These are phyloP conservation scores for Thryonomys swinderianus DNA, from an alignment of 2,113 vertebrate genomes.

Conservation along the genomic window DNA sequence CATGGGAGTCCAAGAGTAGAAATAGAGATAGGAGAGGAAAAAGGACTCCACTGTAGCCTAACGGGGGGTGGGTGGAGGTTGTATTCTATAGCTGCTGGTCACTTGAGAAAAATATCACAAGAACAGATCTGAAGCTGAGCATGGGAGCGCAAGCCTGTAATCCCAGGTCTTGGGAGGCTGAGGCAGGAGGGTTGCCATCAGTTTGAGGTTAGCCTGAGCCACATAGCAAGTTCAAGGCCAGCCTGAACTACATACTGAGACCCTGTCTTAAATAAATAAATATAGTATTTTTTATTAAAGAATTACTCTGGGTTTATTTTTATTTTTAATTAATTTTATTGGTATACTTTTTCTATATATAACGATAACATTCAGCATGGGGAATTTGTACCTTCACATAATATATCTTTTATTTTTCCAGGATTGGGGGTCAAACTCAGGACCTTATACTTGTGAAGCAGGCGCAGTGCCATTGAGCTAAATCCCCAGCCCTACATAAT, in stretches of 20 bases:
- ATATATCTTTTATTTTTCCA: too few species aligned
- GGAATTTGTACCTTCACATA: background rate
- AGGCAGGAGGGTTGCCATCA: background rate
- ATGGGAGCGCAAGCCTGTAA: background rate
- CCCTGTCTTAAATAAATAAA: background rate
- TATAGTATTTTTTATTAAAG: background rate
- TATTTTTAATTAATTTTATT: background rate
- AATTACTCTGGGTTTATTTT: background rate
- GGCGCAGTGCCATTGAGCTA: too few species aligned
- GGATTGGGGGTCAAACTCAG: too few species aligned
- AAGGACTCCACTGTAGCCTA: background rate
- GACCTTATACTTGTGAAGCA: too few species aligned
- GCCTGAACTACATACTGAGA: background rate
- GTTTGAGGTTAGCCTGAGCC: background rate
- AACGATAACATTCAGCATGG: background rate
- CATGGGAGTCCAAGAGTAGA: background rate
- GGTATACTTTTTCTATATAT: background rate
- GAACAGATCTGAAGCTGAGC: background rate
- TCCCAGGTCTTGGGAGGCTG: background rate
- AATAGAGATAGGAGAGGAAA: background rate
- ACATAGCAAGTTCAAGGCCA: background rate
- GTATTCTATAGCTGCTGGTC: background rate
- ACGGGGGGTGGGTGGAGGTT: background rate
- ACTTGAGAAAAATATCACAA: background rate
- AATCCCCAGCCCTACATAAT: too few species aligned